These are phyloP conservation scores for Adineta ricciae DNA, from an alignment of 2,888 invertebrate species.

Conservation along the genomic window DNA sequence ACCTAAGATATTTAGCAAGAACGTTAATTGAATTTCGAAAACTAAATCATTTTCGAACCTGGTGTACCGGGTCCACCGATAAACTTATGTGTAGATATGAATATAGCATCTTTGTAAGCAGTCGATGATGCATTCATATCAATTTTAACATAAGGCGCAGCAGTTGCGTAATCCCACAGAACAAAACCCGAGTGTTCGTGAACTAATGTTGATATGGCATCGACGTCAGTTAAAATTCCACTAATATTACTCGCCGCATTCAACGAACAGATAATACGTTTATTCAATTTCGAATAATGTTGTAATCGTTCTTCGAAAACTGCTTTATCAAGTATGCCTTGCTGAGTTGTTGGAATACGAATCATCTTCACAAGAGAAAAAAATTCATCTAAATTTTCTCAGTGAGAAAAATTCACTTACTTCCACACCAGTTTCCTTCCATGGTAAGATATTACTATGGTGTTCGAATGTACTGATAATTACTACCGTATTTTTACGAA, in stretches of 20 bases:
- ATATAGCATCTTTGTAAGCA: conserved; percentile 75
- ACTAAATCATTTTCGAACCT: not conserved
- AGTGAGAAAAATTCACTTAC: not conserved
- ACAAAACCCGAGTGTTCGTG: conserved; percentile 72
- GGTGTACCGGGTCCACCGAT: conserved; percentile 80
- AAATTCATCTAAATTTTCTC: not conserved
- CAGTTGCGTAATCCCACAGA: conserved; percentile 80
- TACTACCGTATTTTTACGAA: not conserved
- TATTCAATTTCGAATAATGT: conserved; percentile 11
- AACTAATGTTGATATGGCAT: conserved; percentile 67
- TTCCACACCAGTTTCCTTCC: conserved; percentile 27
- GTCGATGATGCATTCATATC: conserved; percentile 70
- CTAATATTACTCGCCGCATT: conserved; percentile 77
- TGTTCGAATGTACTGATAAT: conserved; percentile 26
- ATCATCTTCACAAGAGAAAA: not conserved
- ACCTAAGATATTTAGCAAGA: conserved; percentile 43
- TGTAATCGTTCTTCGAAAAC: conserved; percentile 11
- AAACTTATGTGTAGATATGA: conserved; percentile 79
- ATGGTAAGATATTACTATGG: conserved; percentile 34
- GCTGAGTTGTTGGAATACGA: conserved; percentile 6
- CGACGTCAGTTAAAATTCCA: conserved; percentile 72
- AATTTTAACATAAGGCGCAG: conserved; percentile 65
- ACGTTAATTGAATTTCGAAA: not conserved
- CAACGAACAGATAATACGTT: conserved; percentile 60
- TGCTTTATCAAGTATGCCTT: conserved; percentile 20